Base-by-base conservation (phyloP, 2,113 vertebrate genomes). In the Odocoileus virginianus region DNA sequence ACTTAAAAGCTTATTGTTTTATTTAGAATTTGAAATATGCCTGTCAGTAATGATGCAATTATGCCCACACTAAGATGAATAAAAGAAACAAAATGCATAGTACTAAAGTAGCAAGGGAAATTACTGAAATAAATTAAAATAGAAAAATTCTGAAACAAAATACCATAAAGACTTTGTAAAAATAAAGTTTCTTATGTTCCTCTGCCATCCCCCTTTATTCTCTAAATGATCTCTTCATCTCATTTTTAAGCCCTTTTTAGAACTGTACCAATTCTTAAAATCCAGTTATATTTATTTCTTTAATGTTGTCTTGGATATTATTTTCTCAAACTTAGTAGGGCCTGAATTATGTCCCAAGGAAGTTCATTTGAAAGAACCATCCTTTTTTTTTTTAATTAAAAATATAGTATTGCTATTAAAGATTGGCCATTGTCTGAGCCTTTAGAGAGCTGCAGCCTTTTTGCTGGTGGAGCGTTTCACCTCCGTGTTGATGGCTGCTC, bases 11-110 rank as follows among this genome's bases (percentile, higher is more conserved):
- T 47, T 30, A 36, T 64, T 33, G 23, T 60, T 67, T 82, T 89
- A 60, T 82, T 30, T 88, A 97, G 78, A 87, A 71, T 25, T 96
- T 98, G 89, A 97, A 98, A 93, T 79, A 36, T 87, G 88, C 27
- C 47, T 97, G 98, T 90, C 83, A 60, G 97, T 95, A 50, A 17
- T 87, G 94, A 57, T 94, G 27, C 25, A 94, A 14, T 96, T 96
- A 94, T 95, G 13, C 87, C 47, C 47, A 92, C 40, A 79, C 60
- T 47, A 67, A 50, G 23, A 89, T 52, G 43, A 98, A 23, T 96
- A 92, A 89, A 98, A 97, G 86, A 96, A 97, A 96, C 79, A 87
- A 96, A 97, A 67, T 45, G 81, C 21, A 14, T 45, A 74, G 61
- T 40, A 82, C 95, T 92, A 11, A 82, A 94, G 17, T 61, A 96